phyloP scores from a whole-genome alignment of 2,113 vertebrate species.

The Sorex araneus region DNA sequence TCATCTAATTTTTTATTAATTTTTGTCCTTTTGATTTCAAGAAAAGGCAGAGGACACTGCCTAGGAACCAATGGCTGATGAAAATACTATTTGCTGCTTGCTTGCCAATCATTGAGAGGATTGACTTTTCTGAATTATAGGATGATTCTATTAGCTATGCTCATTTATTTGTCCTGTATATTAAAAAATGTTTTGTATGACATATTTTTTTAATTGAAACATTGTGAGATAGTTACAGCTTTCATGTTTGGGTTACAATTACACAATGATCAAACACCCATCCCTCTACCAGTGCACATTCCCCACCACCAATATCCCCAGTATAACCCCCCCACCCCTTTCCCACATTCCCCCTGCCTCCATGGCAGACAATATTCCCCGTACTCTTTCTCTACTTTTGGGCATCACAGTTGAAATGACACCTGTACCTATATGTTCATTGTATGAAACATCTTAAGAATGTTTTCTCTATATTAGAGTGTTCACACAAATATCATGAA shows the following conservation, averaged over 20 bases:
- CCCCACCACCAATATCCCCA: too few relatives aligned
- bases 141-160: background rate
- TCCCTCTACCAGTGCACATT: too few relatives aligned
- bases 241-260: too few relatives aligned
- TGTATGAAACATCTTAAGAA: background rate
- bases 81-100: slow-evolving; percentile 6
- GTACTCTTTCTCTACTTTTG: too few relatives aligned
- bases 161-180: background rate
- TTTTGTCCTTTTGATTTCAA: slow-evolving; percentile 78
- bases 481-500: slow-evolving; percentile 1
- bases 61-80: background rate
- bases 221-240: too few relatives aligned
- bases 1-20: slow-evolving; percentile 81
- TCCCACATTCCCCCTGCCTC: too few relatives aligned
- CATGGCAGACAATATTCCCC: too few relatives aligned
- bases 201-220: too few relatives aligned
- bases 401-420: too few relatives aligned
- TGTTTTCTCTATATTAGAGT: background rate
- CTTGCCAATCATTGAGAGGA: background rate
- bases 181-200: slow-evolving; percentile 58
- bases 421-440: too few relatives aligned
- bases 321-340: too few relatives aligned
- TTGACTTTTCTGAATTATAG: slow-evolving; percentile 10
- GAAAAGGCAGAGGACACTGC: slow-evolving; percentile 66
- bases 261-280: too few relatives aligned